Percentiles rank a stretch among this genome's conserved stretches.
Conservation (phyloP, 2,888 invertebrate genomes). For the Drosophila emarginata region DNA sequence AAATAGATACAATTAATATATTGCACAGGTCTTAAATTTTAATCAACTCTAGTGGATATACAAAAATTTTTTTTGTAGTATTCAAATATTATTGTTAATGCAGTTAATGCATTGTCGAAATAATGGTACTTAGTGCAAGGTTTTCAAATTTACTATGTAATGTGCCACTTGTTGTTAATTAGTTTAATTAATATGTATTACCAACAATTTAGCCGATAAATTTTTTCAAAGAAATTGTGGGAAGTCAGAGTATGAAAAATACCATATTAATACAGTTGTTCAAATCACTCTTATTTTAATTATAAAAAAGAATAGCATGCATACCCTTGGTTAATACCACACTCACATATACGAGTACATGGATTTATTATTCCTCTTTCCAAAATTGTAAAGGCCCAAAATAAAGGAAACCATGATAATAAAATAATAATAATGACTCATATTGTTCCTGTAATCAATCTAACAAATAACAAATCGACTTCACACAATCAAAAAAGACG, state of each 20-base stretch:
- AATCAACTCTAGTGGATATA: too few relatives aligned
- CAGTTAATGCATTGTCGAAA: background rate
- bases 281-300: background rate
- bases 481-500: slow-evolving; percentile 13
- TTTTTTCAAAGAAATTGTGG: background rate
- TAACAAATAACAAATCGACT: slow-evolving; percentile 38
- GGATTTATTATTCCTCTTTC: background rate
- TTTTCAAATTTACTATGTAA: background rate
- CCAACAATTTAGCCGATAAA: background rate
- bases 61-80: too few relatives aligned
- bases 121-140: background rate
- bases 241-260: too few relatives aligned
- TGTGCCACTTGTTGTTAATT: background rate
- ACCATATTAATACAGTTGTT: too few relatives aligned
- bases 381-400: background rate
- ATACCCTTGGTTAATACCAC: slow-evolving; percentile 9
- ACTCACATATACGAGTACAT: slow-evolving; percentile 2
- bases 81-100: too few relatives aligned
- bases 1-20: too few relatives aligned
- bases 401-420: background rate
- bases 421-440: slow-evolving; percentile 9
- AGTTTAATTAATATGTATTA: background rate
- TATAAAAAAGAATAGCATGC: background rate
- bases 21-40: too few relatives aligned
- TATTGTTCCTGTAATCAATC: slow-evolving; percentile 40